Evolutionary conservation across 2,113 vertebrate species (phyloP).

Genomic region (Anser cygnoides): DNA sequence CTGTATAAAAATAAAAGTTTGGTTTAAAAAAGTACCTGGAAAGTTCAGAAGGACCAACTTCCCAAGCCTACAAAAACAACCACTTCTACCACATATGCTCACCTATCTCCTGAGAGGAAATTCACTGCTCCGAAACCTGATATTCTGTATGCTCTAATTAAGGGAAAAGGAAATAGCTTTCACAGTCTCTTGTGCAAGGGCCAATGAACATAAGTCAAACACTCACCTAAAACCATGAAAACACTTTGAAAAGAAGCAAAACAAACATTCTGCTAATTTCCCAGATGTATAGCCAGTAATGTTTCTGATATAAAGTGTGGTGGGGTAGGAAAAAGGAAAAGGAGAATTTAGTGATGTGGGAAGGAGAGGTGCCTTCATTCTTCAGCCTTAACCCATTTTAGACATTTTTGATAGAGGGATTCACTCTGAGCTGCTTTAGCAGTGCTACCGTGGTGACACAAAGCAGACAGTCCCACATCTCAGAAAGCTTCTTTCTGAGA

Average conservation of each 20-base stretch:
- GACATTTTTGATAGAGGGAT: background rate
- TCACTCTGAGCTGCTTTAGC: background rate
- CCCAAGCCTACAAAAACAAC: conserved; percentile 9
- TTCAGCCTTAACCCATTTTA: background rate
- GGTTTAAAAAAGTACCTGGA: background rate
- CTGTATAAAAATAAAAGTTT: background rate
- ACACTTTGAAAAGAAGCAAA: conserved; percentile 48
- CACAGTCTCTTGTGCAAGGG: conserved; percentile 16
- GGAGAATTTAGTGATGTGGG: background rate
- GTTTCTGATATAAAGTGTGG: background rate
- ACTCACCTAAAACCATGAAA: conserved; percentile 43
- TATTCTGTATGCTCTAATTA: conserved; percentile 30
- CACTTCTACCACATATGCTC: background rate
- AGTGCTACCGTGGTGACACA: background rate
- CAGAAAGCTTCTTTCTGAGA: background rate
- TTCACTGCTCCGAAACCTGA: conserved; percentile 25
- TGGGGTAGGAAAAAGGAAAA: background rate
- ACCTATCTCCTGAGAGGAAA: conserved; percentile 54
- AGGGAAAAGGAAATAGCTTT: conserved; percentile 56
- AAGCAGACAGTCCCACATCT: background rate
- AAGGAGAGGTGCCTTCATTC: background rate
- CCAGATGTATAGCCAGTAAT: background rate
- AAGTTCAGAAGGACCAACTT: background rate
- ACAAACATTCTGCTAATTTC: conserved; percentile 37
- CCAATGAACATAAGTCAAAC: conserved; percentile 48